Evolutionary conservation across 2,888 invertebrate genomes (phyloP), one percentile per base, ranked within the genome.

Genomic region (Philonicus albiceps): DNA sequence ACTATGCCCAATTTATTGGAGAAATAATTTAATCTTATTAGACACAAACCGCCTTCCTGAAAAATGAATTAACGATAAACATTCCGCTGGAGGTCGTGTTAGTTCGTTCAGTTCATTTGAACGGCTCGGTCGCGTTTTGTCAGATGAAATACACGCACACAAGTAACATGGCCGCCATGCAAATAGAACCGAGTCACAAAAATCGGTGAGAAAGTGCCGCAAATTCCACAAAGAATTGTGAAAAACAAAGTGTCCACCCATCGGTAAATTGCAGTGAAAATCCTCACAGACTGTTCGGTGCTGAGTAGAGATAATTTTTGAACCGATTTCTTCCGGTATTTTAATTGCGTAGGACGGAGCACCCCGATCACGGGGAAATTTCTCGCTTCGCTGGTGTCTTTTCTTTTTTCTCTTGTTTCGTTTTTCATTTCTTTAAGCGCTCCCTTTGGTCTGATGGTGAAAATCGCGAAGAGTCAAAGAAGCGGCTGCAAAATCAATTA

Each of bases 161-260:
- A 88, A 87, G 86, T 87, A 88, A 88, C 81, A 89, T 89, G 89
- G 88, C 89, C 87, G 89, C 88, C 89, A 87, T 88, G 88, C 88
- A 89, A 88, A 89, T 89, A 87, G 75, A 85, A 76, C 86, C 87
- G 85, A 87, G 87, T 88, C 78, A 87, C 72, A 87, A 87, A 87
- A 88, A 86, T 85, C 73, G 30, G 87, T 83, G 86, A 87, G 85
- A 87, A 88, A 88, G 88, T 88, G 88, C 87, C 88, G 89, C 86
- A 88, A 88, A 88, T 87, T 81, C 64, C 81, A 64, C 34, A 81
- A 11, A 34, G 31, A 31, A 30, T 74, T 43, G 74, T 43, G 40
- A 43, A 85, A 85, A 74, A 49, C 19, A 31, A 40, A 74, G 31
- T 81, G 55, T 55, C 34, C 22, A 11, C 53, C 22, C 31, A 27